These are phyloP conservation scores for Sardina pilchardus DNA, from an alignment of 2,113 vertebrate species.

Conservation along the genomic window DNA sequence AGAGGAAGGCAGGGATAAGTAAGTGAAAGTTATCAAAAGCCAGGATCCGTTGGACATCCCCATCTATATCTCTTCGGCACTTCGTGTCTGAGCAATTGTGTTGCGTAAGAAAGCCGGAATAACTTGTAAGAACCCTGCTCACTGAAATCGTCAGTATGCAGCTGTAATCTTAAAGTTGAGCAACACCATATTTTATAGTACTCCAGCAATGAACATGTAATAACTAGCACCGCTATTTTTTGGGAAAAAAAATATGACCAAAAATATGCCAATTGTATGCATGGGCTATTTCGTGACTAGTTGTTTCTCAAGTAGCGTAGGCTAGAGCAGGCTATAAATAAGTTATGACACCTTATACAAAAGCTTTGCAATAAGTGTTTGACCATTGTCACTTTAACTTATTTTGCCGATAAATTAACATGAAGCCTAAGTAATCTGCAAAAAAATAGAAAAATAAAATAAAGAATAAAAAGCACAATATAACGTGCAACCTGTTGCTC, in stretches of 20 bases:
- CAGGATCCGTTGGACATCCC: neutral
- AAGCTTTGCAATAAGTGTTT: neutral
- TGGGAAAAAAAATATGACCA: too few relatives aligned
- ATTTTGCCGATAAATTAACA: neutral
- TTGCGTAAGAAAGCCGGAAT: neutral
- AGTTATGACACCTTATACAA: neutral
- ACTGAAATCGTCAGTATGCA: neutral
- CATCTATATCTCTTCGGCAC: neutral
- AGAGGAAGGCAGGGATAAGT: slow-evolving; percentile 19
- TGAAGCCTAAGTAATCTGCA: neutral
- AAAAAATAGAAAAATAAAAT: slow-evolving; percentile 2
- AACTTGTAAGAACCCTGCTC: neutral
- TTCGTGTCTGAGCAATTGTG: neutral
- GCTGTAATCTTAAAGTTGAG: neutral
- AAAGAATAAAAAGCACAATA: neutral
- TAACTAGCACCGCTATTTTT: neutral
- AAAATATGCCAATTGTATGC: neutral
- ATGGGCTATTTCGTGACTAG: neutral
- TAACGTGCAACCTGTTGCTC: neutral
- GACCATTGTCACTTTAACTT: neutral
- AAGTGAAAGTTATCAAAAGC: neutral
- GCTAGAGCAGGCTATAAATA: neutral
- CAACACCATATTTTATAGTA: neutral
- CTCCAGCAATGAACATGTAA: neutral
- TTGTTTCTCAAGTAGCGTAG: neutral